These are phyloP conservation scores for Petroica traversi DNA, from an alignment of 2,113 vertebrate species.

Conservation along the genomic window DNA sequence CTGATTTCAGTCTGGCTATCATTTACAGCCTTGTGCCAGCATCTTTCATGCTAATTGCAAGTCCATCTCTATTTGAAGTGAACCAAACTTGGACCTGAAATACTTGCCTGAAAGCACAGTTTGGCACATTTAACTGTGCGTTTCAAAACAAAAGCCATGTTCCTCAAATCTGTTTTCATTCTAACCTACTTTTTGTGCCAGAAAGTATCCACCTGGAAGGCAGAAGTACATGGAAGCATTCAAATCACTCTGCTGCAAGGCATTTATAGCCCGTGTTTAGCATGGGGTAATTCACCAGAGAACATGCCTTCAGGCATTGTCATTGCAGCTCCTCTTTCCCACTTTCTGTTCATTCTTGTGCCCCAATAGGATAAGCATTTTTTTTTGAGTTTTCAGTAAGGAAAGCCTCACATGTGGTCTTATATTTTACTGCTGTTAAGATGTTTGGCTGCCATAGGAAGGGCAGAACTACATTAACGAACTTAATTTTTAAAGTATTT, in stretches of 20 bases:
- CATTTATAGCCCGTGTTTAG: neutral
- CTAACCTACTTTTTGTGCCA: neutral
- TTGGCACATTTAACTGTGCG: neutral
- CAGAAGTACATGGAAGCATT: neutral
- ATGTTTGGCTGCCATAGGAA: neutral
- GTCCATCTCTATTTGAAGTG: neutral
- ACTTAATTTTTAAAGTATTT: neutral
- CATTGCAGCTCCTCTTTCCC: neutral
- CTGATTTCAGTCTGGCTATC: neutral
- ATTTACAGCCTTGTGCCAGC: neutral
- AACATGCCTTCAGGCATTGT: neutral
- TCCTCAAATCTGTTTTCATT: slow-evolving; percentile 4
- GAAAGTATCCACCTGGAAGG: neutral
- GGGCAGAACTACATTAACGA: neutral
- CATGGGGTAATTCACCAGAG: neutral
- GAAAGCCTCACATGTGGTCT: neutral
- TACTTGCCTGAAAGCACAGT: neutral
- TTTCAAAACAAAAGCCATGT: neutral
- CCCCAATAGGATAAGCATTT: neutral
- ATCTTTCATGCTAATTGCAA: neutral
- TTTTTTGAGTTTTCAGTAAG: neutral
- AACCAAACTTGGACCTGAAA: neutral
- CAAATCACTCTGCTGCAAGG: neutral
- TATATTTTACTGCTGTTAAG: neutral
- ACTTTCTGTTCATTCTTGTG: neutral